Percentiles rank a stretch among this genome's conserved stretches.
Conservation (phyloP, 2,797 vertebrate genomes). For the Danio jaintianensis region DNA sequence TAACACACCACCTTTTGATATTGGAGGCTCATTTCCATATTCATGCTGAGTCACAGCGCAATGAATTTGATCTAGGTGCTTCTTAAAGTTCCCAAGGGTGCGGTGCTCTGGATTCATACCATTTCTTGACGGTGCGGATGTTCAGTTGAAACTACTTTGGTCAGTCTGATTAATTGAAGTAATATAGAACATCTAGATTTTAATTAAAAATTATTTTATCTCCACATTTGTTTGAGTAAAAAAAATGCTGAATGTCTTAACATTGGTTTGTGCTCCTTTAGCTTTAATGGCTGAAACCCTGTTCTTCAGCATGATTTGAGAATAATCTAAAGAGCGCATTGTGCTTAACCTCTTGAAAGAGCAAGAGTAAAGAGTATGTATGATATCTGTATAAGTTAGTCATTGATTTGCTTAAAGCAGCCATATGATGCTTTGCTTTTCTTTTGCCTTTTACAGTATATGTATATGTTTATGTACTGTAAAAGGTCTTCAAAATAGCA, state of each 20-base stretch:
- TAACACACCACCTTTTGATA: constrained; percentile 53
- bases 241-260: background rate
- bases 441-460: no score
- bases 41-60: constrained; percentile 50
- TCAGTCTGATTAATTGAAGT: background rate
- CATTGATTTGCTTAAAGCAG: no score
- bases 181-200: background rate
- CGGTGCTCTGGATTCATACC: constrained; percentile 40
- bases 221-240: background rate
- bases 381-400: background rate
- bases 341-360: no score
- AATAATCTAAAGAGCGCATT: background rate
- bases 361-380: background rate
- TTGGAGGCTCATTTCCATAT: constrained; percentile 51
- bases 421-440: no score
- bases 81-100: constrained; percentile 38
- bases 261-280: background rate
- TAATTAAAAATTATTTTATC: background rate
- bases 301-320: background rate
- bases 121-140: background rate
- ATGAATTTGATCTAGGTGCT: constrained; percentile 47
- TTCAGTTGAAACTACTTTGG: background rate
- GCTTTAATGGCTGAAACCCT: constrained; percentile 1
- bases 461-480: no score
- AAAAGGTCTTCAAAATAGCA: no score